Conservation (phyloP, 92 coral and sea anemone species). For the Micromussa lordhowensis region DNA sequence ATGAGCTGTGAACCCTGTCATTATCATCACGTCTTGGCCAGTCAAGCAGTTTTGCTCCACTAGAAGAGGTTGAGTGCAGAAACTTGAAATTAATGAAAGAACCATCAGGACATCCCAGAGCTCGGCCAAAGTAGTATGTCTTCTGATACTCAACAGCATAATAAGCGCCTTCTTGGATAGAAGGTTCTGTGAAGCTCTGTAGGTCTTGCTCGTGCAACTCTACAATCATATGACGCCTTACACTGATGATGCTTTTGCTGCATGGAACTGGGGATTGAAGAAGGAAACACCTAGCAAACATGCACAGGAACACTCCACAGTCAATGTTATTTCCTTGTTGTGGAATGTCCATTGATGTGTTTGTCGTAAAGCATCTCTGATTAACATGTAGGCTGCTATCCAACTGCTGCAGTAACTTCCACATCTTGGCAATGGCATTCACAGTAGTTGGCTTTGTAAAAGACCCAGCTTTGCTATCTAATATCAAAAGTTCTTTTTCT, state of each 20-base stretch:
- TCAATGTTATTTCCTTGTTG: constrained; percentile 36
- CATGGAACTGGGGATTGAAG: constrained; percentile 13
- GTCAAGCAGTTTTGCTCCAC: constrained; percentile 32
- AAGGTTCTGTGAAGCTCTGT: constrained; percentile 14
- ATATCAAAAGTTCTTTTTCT: constrained; percentile 23
- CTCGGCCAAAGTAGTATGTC: constrained; percentile 59
- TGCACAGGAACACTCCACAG: constrained; percentile 42
- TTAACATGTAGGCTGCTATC: constrained; percentile 20
- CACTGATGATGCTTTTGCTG: neutral
- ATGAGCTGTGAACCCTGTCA: constrained; percentile 31
- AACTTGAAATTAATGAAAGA: constrained; percentile 16
- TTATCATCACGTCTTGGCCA: constrained; percentile 58
- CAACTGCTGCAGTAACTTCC: constrained; percentile 18
- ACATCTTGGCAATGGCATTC: constrained; percentile 56
- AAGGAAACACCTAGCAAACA: constrained; percentile 17
- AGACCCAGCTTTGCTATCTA: constrained; percentile 46
- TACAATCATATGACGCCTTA: constrained; percentile 17
- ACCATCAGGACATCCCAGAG: too few relatives aligned
- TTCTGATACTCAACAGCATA: constrained; percentile 64
- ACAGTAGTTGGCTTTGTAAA: constrained; percentile 55
- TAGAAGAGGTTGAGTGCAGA: constrained; percentile 29
- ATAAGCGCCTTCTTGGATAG: constrained; percentile 3
- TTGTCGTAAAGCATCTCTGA: constrained; percentile 24
- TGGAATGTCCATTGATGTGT: constrained; percentile 31
- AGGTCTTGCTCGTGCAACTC: neutral